These are phyloP conservation scores for Cyclargus thomasi DNA, from an alignment of 1,140 invertebrate species.

Conservation along the genomic window DNA sequence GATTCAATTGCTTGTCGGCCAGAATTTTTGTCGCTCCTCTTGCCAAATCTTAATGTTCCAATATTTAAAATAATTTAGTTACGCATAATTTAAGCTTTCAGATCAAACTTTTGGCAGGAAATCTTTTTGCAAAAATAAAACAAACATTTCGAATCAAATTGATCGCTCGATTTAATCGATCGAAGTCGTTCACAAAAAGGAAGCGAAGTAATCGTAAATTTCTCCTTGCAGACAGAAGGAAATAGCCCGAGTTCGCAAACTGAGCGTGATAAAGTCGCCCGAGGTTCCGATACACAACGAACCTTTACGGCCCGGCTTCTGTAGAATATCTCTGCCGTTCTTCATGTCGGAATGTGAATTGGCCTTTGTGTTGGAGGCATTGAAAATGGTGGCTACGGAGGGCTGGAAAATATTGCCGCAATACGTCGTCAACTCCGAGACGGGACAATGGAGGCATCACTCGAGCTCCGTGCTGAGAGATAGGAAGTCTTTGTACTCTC, in stretches of 20 bases:
- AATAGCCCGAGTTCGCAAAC: conserved; percentile 56
- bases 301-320: conserved; percentile 90
- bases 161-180: too few relatives aligned
- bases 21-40: not conserved
- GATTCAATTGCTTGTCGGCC: not conserved
- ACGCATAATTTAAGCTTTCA: not conserved
- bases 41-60: conserved; percentile 1
- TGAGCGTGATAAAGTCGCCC: conserved; percentile 58
- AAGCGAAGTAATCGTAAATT: conserved; percentile 12
- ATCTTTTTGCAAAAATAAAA: not conserved
- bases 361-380: conserved; percentile 87
- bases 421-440: conserved; percentile 89
- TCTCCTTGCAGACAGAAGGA: conserved; percentile 59
- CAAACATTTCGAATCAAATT: not conserved
- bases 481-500: conserved; percentile 87
- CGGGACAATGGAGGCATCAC: conserved; percentile 92
- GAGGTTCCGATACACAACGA: conserved; percentile 76
- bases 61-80: conserved; percentile 2
- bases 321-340: conserved; percentile 89
- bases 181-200: too few relatives aligned
- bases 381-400: conserved; percentile 91
- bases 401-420: conserved; percentile 93
- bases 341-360: conserved; percentile 88
- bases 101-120: conserved; percentile 1
- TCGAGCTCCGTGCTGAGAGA: conserved; percentile 87